Evolutionary conservation across 2,888 invertebrate species (phyloP), one percentile per base, ranked within the genome.

Genomic region (Stratiomys singularior): DNA sequence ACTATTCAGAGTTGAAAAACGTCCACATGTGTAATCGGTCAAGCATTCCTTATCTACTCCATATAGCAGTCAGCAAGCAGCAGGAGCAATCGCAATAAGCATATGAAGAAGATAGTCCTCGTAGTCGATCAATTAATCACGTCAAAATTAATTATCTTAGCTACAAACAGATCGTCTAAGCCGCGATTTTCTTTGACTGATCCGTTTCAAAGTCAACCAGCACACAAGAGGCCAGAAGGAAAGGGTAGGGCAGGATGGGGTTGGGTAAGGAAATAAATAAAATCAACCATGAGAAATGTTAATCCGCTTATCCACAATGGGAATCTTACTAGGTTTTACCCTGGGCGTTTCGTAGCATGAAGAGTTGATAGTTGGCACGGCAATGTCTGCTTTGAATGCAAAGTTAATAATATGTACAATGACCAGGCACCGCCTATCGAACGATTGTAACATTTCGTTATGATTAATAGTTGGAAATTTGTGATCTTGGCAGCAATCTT

Each of bases 71-170:
- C n/a, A 44, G 13, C 46, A 18, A 67, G 46, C 67, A 21, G 69
- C 69, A 27, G 69, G 69, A 69, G 47, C 47, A 69, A 46, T 27
- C 25, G 21, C 4, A 13, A 46, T 37, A 37, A 46, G 18, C 23
- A 69, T 69, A 7, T 13, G 15, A 25, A 46, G 25, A 47, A 69
- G 47, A 47, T 69, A 69, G 30, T 37, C 47, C n/a, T 58, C 23
- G 25, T 60, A 37, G 25, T 63, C 63, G 44, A 76, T 76, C 76
- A 76, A 76, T 76, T 76, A 76, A 76, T 76, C 76, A 76, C 28
- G 76, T 60, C 76, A 76, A 76, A 76, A 76, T 76, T 76, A 76
- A 76, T 76, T 76, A 76, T 76, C 60, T 60, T 1, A 63, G 44
- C 9, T 60, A 5, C 44, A 46, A 47, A 47, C 47, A 23, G 46